phyloP scores from a whole-genome alignment of 2,797 vertebrate species.

The Schizopygopsis pylzovi region DNA sequence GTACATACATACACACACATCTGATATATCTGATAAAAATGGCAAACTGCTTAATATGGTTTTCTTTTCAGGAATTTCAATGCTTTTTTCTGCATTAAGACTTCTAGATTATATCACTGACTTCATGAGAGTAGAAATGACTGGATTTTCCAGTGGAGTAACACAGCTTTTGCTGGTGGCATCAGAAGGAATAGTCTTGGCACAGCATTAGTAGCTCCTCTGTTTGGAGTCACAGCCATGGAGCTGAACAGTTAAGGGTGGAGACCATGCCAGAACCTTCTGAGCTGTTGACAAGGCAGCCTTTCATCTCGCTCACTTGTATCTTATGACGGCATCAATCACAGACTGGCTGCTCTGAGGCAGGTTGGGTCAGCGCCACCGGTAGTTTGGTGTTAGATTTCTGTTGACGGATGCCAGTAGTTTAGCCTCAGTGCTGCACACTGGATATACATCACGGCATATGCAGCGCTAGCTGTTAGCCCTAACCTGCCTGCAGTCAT shows the following conservation, averaged over 20 bases:
- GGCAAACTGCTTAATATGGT: neutral
- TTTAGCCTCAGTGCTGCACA: constrained; percentile 8
- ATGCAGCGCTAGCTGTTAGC: constrained; percentile 2
- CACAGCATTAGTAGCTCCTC: constrained; percentile 17
- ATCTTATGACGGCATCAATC: constrained; percentile 44
- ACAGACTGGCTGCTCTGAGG: constrained; percentile 29
- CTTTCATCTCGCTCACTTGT: constrained; percentile 23
- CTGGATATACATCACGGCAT: neutral
- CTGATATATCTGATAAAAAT: neutral
- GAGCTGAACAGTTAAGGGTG: constrained; percentile 37
- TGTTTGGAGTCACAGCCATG: constrained; percentile 35
- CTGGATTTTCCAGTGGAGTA: constrained; percentile 12
- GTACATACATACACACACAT: no score
- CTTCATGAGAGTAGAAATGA: neutral
- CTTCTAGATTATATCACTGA: neutral
- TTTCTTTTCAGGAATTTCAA: neutral
- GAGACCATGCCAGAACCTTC: constrained; percentile 27
- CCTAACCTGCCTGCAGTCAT: constrained; percentile 1
- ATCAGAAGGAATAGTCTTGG: constrained; percentile 1
- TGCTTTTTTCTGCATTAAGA: neutral
- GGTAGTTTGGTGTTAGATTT: constrained; percentile 37
- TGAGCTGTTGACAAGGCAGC: constrained; percentile 40
- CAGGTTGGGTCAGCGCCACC: constrained; percentile 39
- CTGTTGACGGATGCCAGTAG: constrained; percentile 29
- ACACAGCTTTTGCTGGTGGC: constrained; percentile 16